Conservation (phyloP, 2,888 invertebrate species). For the Agrochola circellaris region DNA sequence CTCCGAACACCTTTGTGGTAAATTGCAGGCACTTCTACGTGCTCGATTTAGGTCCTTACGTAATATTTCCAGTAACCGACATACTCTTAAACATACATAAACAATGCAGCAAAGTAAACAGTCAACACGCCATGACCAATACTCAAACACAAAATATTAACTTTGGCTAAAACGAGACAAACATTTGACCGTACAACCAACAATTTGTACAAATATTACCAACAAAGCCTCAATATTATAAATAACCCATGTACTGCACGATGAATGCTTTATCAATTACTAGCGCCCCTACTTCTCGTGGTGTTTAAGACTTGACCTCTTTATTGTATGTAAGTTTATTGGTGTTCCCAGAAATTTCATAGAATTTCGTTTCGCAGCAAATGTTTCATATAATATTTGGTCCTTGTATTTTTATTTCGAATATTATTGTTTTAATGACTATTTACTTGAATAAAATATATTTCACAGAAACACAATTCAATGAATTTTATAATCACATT, state of each 20-base stretch:
- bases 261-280: neutral
- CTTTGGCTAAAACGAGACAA: constrained; percentile 24
- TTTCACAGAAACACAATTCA: no score
- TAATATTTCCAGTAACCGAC: constrained; percentile 5
- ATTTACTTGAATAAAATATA: no score
- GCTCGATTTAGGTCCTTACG: neutral
- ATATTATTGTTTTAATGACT: no score
- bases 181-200: constrained; percentile 37
- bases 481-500: no score
- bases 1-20: no score
- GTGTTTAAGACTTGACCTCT: neutral
- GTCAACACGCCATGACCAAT: constrained; percentile 10
- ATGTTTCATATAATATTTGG: no score
- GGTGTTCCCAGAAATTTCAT: no score
- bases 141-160: constrained; percentile 44
- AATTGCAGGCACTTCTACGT: neutral
- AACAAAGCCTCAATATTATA: constrained; percentile 14
- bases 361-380: no score
- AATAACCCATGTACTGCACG: neutral
- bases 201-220: constrained; percentile 22
- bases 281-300: neutral
- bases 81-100: constrained; percentile 14
- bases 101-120: constrained; percentile 33
- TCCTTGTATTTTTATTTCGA: no score
- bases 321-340: no score